Evolutionary conservation across 2,113 vertebrate species (phyloP), one percentile per base, ranked within the genome.

Genomic region (Tragelaphus imberbis): DNA sequence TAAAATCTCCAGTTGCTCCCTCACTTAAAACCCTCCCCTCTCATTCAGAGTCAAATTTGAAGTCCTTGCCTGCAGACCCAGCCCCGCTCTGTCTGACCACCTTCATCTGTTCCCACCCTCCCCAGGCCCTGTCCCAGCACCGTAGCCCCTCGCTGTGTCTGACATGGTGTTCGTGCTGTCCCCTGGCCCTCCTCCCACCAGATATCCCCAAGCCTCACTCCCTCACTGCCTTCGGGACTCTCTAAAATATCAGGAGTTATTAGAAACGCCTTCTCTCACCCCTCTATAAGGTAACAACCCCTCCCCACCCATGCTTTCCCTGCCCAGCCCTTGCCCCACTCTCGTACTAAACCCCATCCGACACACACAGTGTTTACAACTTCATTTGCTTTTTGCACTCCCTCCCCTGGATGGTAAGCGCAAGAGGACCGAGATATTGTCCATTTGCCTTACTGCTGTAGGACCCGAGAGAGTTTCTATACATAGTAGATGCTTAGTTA

Each of bases 321-420:
- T 63, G 36, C 58, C 84, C 19, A 47, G 16, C 11, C 4, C 25
- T 68, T 16, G 9, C 4, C 15, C 28, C 14, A 4, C 12, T 4
- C 19, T 25, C 2, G 3, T 8, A 17, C 44, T 10, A 14, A 7
- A 36, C 51, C 15, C 63, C 7, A 1, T 23, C 47, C 1, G 7
- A 7, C 7, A 0, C 5, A 47, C 16, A 16, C 23, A 25, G 33
- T 19, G 16, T 36, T 75, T 8, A n/a, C 81, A 49, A 68, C 8
- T 51, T 55, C 25, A 11, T 30, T 16, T 53, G 11, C 40, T 23
- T 1, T 25, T 30, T 25, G 53, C 14, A 21, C 5, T 16, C 11
- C 2, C 53, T 49, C n/a, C 23, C 30, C 58, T 21, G 44, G 47
- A 36, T 1, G 2, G 6, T 33, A 8, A 36, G 30, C 19, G 88